These are phyloP conservation scores for Amniataba percoides DNA, from an alignment of 2,797 vertebrate species.

Conservation along the genomic window DNA sequence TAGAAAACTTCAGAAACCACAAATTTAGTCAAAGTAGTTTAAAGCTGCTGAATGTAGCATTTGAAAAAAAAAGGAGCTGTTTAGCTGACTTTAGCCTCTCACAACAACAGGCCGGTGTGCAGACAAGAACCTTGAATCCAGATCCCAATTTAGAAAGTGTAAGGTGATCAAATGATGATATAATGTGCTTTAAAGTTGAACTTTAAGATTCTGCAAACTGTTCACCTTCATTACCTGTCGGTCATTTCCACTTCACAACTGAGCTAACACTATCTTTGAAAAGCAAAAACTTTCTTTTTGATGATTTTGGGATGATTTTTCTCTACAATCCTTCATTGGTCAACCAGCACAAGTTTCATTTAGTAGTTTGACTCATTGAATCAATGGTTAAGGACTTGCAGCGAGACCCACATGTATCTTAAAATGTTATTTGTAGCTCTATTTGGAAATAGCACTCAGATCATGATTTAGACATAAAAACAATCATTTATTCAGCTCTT, in stretches of 20 bases:
- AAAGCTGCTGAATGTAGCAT: background rate
- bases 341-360: background rate
- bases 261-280: background rate
- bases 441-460: background rate
- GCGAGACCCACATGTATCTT: background rate
- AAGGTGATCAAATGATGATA: background rate
- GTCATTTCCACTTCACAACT: background rate
- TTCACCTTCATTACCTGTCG: background rate
- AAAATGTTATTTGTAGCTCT: background rate
- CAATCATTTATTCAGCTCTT: background rate
- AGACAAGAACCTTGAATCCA: background rate
- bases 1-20: background rate
- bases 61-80: background rate
- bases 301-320: background rate
- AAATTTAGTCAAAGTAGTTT: background rate
- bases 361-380: background rate
- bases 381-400: background rate
- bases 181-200: background rate
- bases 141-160: background rate
- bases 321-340: background rate
- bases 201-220: background rate
- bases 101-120: background rate
- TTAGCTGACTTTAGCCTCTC: background rate
- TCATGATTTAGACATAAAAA: background rate
- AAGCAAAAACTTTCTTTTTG: background rate